phyloP scores from a whole-genome alignment of 2,797 vertebrate species.

The Danio aesculapii region DNA sequence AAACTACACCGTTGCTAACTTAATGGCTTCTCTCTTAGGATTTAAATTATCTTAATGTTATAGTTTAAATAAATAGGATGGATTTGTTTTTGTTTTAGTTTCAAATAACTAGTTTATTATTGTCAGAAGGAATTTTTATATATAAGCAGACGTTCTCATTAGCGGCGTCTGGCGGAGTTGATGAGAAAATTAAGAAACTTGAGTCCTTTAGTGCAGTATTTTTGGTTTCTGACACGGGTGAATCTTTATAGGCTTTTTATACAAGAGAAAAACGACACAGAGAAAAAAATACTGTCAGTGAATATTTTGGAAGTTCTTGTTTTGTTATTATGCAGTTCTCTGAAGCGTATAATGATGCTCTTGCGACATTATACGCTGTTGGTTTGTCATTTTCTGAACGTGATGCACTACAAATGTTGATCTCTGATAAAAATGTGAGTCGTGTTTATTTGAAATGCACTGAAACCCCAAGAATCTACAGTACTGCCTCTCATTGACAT shows the following conservation, averaged over 20 bases:
- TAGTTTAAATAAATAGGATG: neutral
- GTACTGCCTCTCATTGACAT: constrained; percentile 45
- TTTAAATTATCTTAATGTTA: constrained; percentile 13
- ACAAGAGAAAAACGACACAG: neutral
- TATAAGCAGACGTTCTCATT: constrained; percentile 6
- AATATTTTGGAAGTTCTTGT: constrained; percentile 26
- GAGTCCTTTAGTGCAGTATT: constrained; percentile 39
- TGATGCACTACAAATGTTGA: constrained; percentile 46
- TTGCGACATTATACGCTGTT: constrained; percentile 25
- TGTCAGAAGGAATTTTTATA: constrained; percentile 33
- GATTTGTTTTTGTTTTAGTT: constrained; percentile 19
- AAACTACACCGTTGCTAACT: neutral
- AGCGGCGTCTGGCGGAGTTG: neutral
- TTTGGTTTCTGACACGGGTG: constrained; percentile 9
- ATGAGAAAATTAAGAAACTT: neutral
- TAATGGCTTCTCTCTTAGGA: constrained; percentile 19
- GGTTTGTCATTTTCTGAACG: constrained; percentile 27
- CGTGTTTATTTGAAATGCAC: constrained; percentile 53
- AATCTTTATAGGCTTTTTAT: constrained; percentile 48
- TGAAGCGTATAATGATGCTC: constrained; percentile 27
- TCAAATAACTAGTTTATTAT: constrained; percentile 9
- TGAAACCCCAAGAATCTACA: constrained; percentile 34
- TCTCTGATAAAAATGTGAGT: constrained; percentile 29
- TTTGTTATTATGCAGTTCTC: constrained; percentile 2
- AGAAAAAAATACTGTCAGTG: constrained; percentile 2